Evolutionary conservation across 2,797 vertebrate species (phyloP), one percentile per base, ranked within the genome.

Genomic region (Tapera naevia): DNA sequence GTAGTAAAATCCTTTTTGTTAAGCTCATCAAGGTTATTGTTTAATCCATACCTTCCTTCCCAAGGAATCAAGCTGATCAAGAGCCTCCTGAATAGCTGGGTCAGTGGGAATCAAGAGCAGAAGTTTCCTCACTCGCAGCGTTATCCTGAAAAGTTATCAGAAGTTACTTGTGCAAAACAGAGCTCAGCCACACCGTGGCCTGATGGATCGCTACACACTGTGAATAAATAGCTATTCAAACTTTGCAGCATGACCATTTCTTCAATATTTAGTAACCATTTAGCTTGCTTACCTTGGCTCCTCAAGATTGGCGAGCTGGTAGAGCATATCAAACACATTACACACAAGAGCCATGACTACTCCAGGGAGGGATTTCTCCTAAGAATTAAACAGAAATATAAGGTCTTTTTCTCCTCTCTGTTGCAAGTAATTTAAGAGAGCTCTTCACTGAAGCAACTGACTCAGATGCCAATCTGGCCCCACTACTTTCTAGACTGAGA

Each of bases 241-340:
- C 7, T 86, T 39, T 39, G 54, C 65, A 88, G 69, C 8, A 11
- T 28, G 48, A 95, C 16, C 48, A 89, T 56, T 67, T 82, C 43
- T 61, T 85, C 50, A 61, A 6, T 54, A 83, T 54, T 89, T 53
- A 91, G 56, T n/a, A 69, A 76, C 18, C 21, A 76, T 28, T 86
- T 46, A 56, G 43, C 64, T 46, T 92, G 80, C 74, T 96, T 97
- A 98, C 99, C 99, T 99, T 80, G 99, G 98, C 96, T 99, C 99
- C 79, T 99, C 99, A 9, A 99, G 98, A 91, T 99, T 99, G 91
- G 99, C 99, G 81, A 99, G 98, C 91, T 99, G 99, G 96, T 99
- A 99, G 64, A 99, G 98, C 99, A 99, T 99, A 97, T 99, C 99
- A 96, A 99, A 99, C 58, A 99, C 99, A 45, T 99, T 99, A 94